Evolutionary conservation across 2,797 vertebrate species (phyloP), one percentile per base, ranked within the genome.

Genomic region (Chelidonichthys spinosus): DNA sequence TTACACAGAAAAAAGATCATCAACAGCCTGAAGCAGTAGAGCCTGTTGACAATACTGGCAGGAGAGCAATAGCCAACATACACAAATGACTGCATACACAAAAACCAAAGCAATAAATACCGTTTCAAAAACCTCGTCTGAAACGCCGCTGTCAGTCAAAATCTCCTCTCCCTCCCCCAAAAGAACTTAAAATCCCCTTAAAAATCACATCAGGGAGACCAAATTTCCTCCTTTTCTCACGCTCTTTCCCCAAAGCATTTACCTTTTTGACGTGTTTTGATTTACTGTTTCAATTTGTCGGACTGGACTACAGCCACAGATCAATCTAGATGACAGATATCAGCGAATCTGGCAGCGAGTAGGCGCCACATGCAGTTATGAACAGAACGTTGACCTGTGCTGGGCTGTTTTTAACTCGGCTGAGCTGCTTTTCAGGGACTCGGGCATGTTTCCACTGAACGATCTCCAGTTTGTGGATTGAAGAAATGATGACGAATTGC

Each of bases 291-390:
- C 35, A 44, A 67, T 83, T 77, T 54, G 54, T 84, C 72, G 14
- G 66, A 54, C 69, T 80, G 82, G 79, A 77, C 71, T 65, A 74
- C 56, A 42, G 59, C 72, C 81, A 80, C 35, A 69, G 69, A 75
- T 81, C 69, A 78, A 60, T 67, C 50, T 55, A 36, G 65, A 63
- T 63, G 75, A 69, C 11, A 42, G 71, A 78, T 69, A 68, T 56
- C 7, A 32, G 56, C 50, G 49, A 74, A 68, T 73, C 69, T 86
- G 72, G 72, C 72, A 53, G 52, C 63, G 14, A 25, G 43, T 11
- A 62, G 46, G 68, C n/a, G 17, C 58, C 75, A 81, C 72, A 72
- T 64, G 76, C 60, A 49, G 52, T 49, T 37, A 52, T 42, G 32
- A 77, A 47, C 44, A 43, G 9, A 36, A 7, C 54, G 37, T 43